Evolutionary conservation across 1,140 invertebrate genomes (phyloP).

Genomic region (Orussus abietinus): DNA sequence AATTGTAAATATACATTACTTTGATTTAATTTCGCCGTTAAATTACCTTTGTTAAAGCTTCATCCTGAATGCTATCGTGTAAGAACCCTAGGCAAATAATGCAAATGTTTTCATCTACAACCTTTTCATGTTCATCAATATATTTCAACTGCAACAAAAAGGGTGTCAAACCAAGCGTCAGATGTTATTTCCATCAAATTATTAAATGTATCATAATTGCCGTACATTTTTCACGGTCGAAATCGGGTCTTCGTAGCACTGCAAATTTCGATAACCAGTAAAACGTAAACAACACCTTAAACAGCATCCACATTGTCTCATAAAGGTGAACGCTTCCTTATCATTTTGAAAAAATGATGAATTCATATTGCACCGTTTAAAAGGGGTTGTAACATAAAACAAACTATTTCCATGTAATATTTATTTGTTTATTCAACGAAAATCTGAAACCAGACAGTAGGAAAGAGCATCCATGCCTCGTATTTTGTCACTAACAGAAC

Average conservation of each 20-base stretch:
- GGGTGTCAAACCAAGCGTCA: too few relatives aligned
- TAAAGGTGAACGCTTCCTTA: slow-evolving; percentile 41
- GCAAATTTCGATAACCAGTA: slow-evolving; percentile 41
- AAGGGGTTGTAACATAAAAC: too few relatives aligned
- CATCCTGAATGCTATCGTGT: slow-evolving; percentile 49
- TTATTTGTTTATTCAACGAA: too few relatives aligned
- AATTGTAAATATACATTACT: slow-evolving; percentile 13
- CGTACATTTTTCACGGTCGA: slow-evolving; percentile 43
- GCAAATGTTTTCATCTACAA: slow-evolving; percentile 51
- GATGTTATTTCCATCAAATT: too few relatives aligned
- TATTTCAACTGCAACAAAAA: slow-evolving; percentile 32
- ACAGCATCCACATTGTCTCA: slow-evolving; percentile 51
- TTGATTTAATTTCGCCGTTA: slow-evolving; percentile 9
- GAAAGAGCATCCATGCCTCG: too few relatives aligned
- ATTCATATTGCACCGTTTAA: too few relatives aligned
- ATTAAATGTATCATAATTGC: slow-evolving; percentile 9
- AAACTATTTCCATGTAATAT: too few relatives aligned
- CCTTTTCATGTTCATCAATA: slow-evolving; percentile 31
- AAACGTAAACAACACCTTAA: slow-evolving; percentile 56
- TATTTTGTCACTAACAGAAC: too few relatives aligned
- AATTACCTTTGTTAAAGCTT: slow-evolving; percentile 48
- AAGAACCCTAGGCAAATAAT: slow-evolving; percentile 63
- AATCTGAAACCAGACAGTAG: too few relatives aligned
- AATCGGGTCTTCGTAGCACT: slow-evolving; percentile 46
- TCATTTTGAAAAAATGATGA: slow-evolving; percentile 10